Conservation (phyloP, 2,888 invertebrate species). For the Heteromurus nitidus region DNA sequence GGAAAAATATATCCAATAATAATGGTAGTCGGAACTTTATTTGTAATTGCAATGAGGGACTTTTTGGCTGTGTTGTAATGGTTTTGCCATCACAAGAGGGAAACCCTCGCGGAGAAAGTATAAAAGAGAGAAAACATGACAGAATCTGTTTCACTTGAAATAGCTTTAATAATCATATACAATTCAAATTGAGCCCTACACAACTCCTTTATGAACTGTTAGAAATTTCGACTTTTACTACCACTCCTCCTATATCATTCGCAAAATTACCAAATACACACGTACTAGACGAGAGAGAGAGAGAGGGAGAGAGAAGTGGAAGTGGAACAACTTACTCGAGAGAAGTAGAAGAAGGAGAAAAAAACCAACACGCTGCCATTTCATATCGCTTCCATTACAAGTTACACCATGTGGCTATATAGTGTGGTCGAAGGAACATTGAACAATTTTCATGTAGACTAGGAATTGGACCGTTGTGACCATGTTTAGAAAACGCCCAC, state of each 20-base stretch:
- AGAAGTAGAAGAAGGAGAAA: neutral
- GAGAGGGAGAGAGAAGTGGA: conserved; percentile 25
- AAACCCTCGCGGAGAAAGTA: conserved; percentile 13
- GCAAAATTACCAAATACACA: conserved; percentile 55
- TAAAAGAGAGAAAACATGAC: conserved; percentile 27
- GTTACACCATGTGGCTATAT: conserved; percentile 23
- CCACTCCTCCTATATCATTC: conserved; percentile 52
- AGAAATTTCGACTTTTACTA: conserved; percentile 52
- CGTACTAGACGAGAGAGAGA: too few relatives aligned
- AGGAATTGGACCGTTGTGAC: conserved; percentile 60
- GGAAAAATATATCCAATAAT: conserved; percentile 59
- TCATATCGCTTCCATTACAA: conserved; percentile 19
- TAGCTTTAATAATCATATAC: conserved; percentile 61
- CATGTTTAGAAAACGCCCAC: conserved; percentile 59
- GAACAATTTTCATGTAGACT: conserved; percentile 41
- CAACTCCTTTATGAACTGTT: conserved; percentile 61
- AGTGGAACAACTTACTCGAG: conserved; percentile 16
- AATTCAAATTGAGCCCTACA: conserved; percentile 55
- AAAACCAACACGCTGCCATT: conserved; percentile 3
- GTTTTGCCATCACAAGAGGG: conserved; percentile 22
- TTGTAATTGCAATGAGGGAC: conserved; percentile 66
- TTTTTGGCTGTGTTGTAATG: conserved; percentile 49
- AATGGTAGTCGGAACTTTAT: conserved; percentile 62
- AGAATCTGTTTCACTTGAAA: conserved; percentile 48
- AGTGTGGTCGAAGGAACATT: too few relatives aligned